Percentiles rank a stretch among this genome's conserved stretches.
phyloP scores from a whole-genome alignment of 2,113 vertebrate genomes.

The Dipodomys spectabilis region DNA sequence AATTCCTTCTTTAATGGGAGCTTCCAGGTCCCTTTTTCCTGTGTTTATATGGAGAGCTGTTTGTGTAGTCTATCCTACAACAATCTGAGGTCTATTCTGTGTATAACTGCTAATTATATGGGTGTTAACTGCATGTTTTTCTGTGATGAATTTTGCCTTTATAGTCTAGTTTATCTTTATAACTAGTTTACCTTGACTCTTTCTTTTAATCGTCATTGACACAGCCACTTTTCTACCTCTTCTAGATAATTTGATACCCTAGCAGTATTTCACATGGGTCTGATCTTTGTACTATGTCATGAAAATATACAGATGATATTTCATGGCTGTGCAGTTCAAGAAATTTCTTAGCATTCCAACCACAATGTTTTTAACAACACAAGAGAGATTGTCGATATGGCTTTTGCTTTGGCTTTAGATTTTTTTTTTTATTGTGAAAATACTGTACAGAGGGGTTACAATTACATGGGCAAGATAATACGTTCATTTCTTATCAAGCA shows the following conservation, averaged over 20 bases:
- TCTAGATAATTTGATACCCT: background rate
- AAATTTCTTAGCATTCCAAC: background rate
- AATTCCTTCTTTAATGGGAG: background rate
- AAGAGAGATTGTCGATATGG: background rate
- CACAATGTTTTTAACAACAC: background rate
- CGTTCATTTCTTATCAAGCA: too few species aligned
- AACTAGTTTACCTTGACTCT: background rate
- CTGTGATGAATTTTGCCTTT: background rate
- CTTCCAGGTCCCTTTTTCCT: background rate
- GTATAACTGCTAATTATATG: accelerated
- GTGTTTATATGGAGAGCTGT: background rate
- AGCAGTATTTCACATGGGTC: background rate
- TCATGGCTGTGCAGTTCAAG: background rate
- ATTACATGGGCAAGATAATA: too few species aligned
- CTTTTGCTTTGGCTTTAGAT: background rate
- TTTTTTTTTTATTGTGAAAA: too few species aligned
- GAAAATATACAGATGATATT: background rate
- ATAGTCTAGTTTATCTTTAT: background rate
- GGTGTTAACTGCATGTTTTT: background rate
- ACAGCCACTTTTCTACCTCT: background rate
- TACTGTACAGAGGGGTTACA: too few species aligned
- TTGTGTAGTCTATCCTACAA: background rate
- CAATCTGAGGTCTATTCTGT: too few species aligned
- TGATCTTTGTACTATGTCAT: background rate
- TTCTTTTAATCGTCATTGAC: background rate